Conservation (phyloP, 2,797 vertebrate genomes). For the Malurus leucopterus region DNA sequence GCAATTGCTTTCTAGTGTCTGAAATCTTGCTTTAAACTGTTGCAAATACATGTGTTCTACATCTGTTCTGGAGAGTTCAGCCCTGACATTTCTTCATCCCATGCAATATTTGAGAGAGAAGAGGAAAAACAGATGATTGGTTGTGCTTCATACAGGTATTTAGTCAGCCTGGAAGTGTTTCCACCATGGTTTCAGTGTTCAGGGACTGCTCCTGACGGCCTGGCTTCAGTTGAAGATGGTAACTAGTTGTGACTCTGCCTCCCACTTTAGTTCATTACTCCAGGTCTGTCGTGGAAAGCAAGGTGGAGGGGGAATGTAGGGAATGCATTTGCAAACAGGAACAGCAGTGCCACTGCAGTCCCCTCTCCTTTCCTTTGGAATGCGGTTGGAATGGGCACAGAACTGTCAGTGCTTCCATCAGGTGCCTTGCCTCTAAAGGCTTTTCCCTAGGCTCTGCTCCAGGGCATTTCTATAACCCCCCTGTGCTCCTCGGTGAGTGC, state of each 20-base stretch:
- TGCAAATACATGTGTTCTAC: constrained; percentile 67
- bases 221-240: constrained; percentile 51
- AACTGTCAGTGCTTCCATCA: not conserved
- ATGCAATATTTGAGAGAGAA: constrained; percentile 66
- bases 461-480: not conserved
- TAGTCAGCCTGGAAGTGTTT: constrained; percentile 55
- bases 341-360: not conserved
- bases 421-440: not conserved
- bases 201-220: not conserved
- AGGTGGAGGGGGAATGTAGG: not conserved
- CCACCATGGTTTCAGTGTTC: not conserved
- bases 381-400: not conserved
- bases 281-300: not conserved
- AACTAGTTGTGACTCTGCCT: constrained; percentile 22
- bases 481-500: not conserved
- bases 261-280: constrained; percentile 37
- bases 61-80: constrained; percentile 60
- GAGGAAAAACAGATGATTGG: constrained; percentile 45
- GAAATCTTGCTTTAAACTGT: constrained; percentile 58
- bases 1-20: constrained; percentile 54
- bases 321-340: not conserved
- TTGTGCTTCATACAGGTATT: constrained; percentile 60
- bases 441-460: not conserved
- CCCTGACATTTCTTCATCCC: constrained; percentile 65
- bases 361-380: not conserved